Conservation (phyloP, 2,888 invertebrate genomes). For the Oligia fasciuncula region DNA sequence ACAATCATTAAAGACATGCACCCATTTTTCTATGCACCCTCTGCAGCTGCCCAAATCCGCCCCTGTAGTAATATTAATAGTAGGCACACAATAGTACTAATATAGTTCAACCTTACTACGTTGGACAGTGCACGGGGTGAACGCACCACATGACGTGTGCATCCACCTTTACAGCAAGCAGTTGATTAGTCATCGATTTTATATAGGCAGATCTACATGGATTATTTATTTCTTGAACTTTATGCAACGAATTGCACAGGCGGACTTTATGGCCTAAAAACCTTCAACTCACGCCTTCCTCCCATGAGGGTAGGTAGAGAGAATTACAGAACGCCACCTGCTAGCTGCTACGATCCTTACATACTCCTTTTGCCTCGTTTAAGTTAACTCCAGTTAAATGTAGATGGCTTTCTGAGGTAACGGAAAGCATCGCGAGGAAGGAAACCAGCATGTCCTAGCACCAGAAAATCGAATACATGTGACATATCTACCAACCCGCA, state of each 20-base stretch:
- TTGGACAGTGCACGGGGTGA: slow-evolving; percentile 70
- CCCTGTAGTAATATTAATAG: slow-evolving; percentile 58
- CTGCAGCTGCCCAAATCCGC: slow-evolving; percentile 29
- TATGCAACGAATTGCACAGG: slow-evolving; percentile 15
- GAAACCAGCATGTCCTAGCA: too few species aligned
- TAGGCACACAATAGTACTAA: slow-evolving; percentile 68
- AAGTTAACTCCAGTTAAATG: not conserved
- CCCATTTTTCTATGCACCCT: slow-evolving; percentile 2
- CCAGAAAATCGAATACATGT: too few species aligned
- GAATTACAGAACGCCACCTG: not conserved
- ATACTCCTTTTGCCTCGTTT: too few species aligned
- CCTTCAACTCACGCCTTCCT: not conserved
- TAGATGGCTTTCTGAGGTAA: not conserved
- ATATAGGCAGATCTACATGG: slow-evolving; percentile 64
- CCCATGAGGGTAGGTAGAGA: not conserved
- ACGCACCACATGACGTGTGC: slow-evolving; percentile 69
- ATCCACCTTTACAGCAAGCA: slow-evolving; percentile 67
- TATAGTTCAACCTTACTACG: slow-evolving; percentile 71
- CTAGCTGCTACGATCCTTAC: too few species aligned
- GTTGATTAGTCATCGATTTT: slow-evolving; percentile 73
- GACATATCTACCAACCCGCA: too few species aligned
- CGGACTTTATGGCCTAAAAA: not conserved
- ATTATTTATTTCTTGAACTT: slow-evolving; percentile 14
- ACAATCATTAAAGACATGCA: not conserved
- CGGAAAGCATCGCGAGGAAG: too few species aligned